These are phyloP conservation scores for Phragmatobia fuliginosa DNA, from an alignment of 2,888 invertebrate genomes.

Conservation along the genomic window DNA sequence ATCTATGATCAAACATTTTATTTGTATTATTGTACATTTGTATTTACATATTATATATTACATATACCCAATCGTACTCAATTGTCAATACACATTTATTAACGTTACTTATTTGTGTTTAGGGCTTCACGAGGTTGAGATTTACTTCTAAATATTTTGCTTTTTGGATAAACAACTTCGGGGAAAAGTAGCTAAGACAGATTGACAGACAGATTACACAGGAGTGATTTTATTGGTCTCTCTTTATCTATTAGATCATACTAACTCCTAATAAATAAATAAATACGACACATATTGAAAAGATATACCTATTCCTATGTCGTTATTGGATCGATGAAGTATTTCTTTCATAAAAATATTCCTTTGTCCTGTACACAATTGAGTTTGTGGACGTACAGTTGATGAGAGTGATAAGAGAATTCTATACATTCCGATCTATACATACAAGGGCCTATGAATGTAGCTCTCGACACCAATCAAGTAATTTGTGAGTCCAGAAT, in stretches of 20 bases:
- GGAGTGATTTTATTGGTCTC: neutral
- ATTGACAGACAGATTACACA: neutral
- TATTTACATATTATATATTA: too few species aligned
- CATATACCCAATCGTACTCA: too few species aligned
- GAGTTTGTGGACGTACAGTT: neutral
- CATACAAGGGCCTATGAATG: neutral
- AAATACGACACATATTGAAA: neutral
- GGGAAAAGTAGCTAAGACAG: neutral
- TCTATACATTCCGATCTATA: conserved; percentile 9
- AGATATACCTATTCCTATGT: neutral
- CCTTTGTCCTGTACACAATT: conserved; percentile 10
- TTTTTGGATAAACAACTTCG: too few species aligned
- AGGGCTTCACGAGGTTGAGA: neutral
- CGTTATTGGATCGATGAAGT: neutral
- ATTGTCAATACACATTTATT: too few species aligned
- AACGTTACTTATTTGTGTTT: too few species aligned
- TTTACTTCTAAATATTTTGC: neutral
- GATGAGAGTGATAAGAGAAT: conserved; percentile 4
- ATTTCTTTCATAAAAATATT: neutral
- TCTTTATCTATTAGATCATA: neutral
- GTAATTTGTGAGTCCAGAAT: neutral
- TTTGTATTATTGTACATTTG: too few species aligned
- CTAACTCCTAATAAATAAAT: neutral
- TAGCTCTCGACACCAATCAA: neutral
- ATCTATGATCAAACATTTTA: too few species aligned